These are phyloP conservation scores for Volucella bombylans DNA, from an alignment of 2,888 invertebrate genomes.

Conservation along the genomic window DNA sequence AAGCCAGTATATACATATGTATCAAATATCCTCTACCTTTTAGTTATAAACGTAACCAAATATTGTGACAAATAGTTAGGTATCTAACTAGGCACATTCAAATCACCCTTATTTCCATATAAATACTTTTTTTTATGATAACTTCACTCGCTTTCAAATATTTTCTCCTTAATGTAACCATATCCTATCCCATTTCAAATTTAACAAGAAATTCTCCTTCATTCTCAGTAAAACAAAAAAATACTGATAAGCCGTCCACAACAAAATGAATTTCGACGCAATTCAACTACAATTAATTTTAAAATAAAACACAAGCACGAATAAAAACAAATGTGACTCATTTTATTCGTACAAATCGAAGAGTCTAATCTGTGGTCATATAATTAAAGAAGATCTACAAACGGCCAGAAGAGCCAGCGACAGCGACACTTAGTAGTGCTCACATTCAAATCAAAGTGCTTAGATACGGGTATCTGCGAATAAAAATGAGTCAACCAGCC, in stretches of 20 bases:
- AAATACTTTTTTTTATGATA: neutral
- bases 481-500: slow-evolving; percentile 40
- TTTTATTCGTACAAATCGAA: slow-evolving; percentile 29
- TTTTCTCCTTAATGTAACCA: neutral
- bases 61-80: too few species aligned
- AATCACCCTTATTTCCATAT: neutral
- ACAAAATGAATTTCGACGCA: neutral
- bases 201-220: neutral
- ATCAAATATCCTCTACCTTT: too few species aligned
- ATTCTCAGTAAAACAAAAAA: neutral
- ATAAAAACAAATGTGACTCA: slow-evolving; percentile 51
- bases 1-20: too few species aligned
- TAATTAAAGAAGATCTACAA: slow-evolving; percentile 8
- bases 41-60: too few species aligned
- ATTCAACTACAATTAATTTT: neutral
- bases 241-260: slow-evolving; percentile 13
- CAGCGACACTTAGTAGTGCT: slow-evolving; percentile 5
- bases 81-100: too few species aligned
- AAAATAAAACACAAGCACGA: neutral
- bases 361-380: slow-evolving; percentile 9
- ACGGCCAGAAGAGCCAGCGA: neutral
- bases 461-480: slow-evolving; percentile 21
- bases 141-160: neutral
- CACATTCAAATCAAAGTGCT: slow-evolving; percentile 2
- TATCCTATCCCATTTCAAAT: neutral